phyloP scores from a whole-genome alignment of 2,888 invertebrate genomes.

The Phasia obesa region DNA sequence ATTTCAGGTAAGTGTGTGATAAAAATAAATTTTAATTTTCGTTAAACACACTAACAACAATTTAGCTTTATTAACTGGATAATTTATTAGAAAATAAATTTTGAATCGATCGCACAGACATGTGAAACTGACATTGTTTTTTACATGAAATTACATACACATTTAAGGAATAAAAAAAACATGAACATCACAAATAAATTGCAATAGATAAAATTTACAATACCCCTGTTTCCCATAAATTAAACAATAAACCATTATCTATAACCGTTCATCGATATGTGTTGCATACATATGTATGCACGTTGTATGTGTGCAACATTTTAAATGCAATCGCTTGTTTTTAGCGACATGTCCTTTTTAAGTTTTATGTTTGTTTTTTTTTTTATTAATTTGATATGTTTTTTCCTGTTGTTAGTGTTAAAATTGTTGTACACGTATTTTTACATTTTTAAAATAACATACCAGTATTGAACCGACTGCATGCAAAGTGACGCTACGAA shows the following conservation, averaged over 20 bases:
- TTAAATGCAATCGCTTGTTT: background rate
- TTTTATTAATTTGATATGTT: background rate
- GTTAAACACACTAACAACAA: background rate
- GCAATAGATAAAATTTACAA: conserved; percentile 58
- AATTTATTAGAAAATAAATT: too few species aligned
- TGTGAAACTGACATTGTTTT: background rate
- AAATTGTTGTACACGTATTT: background rate
- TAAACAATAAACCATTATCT: too few species aligned
- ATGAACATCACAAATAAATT: conserved; percentile 43
- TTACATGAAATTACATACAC: background rate
- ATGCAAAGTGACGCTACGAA: too few species aligned
- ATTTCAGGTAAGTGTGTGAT: conserved; percentile 87
- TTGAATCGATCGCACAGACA: too few species aligned
- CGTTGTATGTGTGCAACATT: background rate
- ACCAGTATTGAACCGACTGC: too few species aligned
- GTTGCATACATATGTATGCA: too few species aligned
- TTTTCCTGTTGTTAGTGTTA: background rate
- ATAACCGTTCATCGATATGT: background rate
- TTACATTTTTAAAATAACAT: too few species aligned
- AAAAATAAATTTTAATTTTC: background rate
- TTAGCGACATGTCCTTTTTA: too few species aligned
- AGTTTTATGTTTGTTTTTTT: background rate
- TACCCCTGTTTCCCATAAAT: conserved; percentile 58
- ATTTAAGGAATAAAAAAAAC: conserved; percentile 1
- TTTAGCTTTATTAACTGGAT: too few species aligned